A percentile compares a stretch with the other conserved stretches of the same genome.
phyloP scores from a whole-genome alignment of 1,140 invertebrate genomes.

The Ostrea edulis region DNA sequence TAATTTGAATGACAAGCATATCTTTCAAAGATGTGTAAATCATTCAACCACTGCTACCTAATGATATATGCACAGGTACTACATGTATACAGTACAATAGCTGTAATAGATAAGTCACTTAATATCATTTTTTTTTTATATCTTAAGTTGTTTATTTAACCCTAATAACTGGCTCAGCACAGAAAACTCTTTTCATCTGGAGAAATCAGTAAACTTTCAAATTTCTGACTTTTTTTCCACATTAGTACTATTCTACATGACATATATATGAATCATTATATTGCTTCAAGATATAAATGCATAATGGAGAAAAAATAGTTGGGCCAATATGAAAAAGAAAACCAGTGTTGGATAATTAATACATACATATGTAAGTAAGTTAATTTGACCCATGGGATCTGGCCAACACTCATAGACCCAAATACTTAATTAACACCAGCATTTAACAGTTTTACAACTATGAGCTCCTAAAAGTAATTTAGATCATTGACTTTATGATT shows the following conservation, averaged over 20 bases:
- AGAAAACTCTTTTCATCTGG: background rate
- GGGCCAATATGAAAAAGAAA: background rate
- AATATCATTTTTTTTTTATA: no score
- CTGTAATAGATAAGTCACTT: no score
- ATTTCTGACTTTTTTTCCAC: background rate
- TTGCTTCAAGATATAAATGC: background rate
- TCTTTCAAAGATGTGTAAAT: background rate
- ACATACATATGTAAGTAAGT: background rate
- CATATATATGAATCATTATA: background rate
- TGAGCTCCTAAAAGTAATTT: no score
- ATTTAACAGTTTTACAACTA: no score
- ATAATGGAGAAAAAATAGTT: background rate
- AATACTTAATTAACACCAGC: no score
- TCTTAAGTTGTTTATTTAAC: no score
- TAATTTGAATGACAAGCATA: background rate
- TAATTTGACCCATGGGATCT: background rate
- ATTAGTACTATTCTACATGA: background rate
- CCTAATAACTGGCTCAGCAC: background rate
- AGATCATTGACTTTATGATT: no score
- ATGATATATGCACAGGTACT: background rate
- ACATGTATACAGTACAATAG: background rate
- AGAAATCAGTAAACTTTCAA: background rate
- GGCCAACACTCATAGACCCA: background rate
- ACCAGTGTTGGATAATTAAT: background rate
- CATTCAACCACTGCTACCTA: no score